Percentiles rank a stretch among this genome's conserved stretches.
Evolutionary conservation across 1,140 invertebrate genomes (phyloP).

Genomic region (Cylas formicarius): DNA sequence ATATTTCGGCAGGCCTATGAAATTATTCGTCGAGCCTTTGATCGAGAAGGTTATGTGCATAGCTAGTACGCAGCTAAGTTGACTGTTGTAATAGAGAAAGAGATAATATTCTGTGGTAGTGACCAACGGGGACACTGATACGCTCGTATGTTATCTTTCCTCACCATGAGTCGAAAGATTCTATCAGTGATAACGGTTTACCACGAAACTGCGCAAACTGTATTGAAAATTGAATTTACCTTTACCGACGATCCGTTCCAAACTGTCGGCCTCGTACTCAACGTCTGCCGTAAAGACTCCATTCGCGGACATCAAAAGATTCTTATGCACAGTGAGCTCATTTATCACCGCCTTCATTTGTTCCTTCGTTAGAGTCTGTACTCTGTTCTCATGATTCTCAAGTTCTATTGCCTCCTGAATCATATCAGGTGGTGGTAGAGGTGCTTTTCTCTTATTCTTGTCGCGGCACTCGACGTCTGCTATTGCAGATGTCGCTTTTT

Average conservation of each 20-base stretch:
- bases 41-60: too few species aligned
- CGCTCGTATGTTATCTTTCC: too few species aligned
- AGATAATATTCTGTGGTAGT: too few species aligned
- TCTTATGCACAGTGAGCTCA: constrained; percentile 44
- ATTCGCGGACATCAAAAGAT: constrained; percentile 15
- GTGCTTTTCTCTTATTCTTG: constrained; percentile 12
- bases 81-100: too few species aligned
- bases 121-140: too few species aligned
- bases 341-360: constrained; percentile 52
- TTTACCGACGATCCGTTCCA: constrained; percentile 51
- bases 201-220: too few species aligned
- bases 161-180: too few species aligned
- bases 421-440: constrained; percentile 47
- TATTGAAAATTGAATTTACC: too few species aligned
- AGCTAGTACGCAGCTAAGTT: too few species aligned
- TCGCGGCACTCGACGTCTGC: not conserved
- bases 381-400: constrained; percentile 32
- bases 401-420: constrained; percentile 54
- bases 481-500: constrained; percentile 11
- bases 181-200: too few species aligned
- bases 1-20: too few species aligned
- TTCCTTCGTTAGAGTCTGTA: constrained; percentile 47
- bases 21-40: too few species aligned
- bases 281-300: constrained; percentile 3
- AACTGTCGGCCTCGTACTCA: constrained; percentile 72